phyloP scores from a whole-genome alignment of 1,140 invertebrate genomes.

The Coenobita brevimanus region DNA sequence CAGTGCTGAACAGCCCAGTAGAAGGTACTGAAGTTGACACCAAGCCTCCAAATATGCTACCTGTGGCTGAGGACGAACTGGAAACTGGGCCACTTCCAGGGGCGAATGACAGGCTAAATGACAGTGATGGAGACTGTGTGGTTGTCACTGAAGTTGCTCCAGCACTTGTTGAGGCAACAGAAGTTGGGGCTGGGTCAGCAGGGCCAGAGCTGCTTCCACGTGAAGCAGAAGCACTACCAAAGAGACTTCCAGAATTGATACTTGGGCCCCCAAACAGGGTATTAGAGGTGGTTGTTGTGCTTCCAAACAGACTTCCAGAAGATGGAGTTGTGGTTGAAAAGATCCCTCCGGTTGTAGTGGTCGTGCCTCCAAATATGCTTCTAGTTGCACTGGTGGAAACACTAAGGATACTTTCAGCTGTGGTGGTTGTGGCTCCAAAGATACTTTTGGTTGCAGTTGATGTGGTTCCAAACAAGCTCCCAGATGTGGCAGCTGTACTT shows the following conservation, averaged over 20 bases:
- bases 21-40: constrained; percentile 2
- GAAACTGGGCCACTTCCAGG: neutral
- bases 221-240: constrained; percentile 24
- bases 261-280: neutral
- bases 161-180: no score
- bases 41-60: constrained; percentile 9
- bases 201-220: constrained; percentile 33
- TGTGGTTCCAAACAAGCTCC: neutral
- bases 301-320: constrained; percentile 13
- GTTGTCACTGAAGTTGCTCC: no score
- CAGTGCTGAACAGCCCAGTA: neutral
- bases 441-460: neutral
- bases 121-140: no score
- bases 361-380: constrained; percentile 3
- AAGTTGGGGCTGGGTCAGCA: neutral
- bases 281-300: neutral
- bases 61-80: neutral
- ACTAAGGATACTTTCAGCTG: neutral
- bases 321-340: neutral
- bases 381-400: neutral
- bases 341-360: neutral
- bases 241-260: neutral
- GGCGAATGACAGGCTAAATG: no score
- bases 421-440: constrained; percentile 3
- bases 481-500: neutral